A percentile compares a stretch with the other conserved stretches of the same genome.
Conservation (phyloP, 1,140 invertebrate genomes). For the Panagrolaimus sp. region DNA sequence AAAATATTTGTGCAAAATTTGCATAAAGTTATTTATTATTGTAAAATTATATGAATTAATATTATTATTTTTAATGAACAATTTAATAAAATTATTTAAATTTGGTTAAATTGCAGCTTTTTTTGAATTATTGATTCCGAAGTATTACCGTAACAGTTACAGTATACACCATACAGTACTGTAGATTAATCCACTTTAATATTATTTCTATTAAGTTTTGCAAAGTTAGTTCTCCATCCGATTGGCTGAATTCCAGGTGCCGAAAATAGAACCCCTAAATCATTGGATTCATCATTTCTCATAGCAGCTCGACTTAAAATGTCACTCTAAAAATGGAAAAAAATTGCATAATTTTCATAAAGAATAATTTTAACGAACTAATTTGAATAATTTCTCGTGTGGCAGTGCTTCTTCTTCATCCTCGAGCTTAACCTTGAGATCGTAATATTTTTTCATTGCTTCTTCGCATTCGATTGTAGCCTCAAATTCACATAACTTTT, state of each 20-base stretch:
- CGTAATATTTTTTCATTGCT: conserved; percentile 3
- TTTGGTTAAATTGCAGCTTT: too few relatives aligned
- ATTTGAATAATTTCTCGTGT: conserved; percentile 2
- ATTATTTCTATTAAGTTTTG: not conserved
- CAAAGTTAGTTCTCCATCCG: not conserved
- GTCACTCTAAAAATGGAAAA: not conserved
- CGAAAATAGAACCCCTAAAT: not conserved
- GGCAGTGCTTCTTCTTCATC: not conserved
- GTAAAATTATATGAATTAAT: too few relatives aligned
- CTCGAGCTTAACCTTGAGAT: not conserved
- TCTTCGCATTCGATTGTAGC: not conserved
- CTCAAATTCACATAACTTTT: not conserved
- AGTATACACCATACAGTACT: too few relatives aligned
- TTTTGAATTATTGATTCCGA: too few relatives aligned
- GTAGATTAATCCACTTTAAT: not conserved
- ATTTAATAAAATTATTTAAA: too few relatives aligned
- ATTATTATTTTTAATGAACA: too few relatives aligned
- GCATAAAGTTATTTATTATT: too few relatives aligned
- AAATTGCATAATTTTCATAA: not conserved
- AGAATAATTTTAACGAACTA: not conserved
- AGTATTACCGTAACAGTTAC: too few relatives aligned
- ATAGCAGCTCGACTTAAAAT: conserved; percentile 3
- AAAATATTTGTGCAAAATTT: too few relatives aligned
- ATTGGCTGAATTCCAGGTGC: conserved; percentile 9
- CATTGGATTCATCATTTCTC: conserved; percentile 1